A percentile compares a stretch with the other conserved stretches of the same genome.
phyloP scores from a whole-genome alignment of 2,113 vertebrate genomes.

The Hippocampus comes region DNA sequence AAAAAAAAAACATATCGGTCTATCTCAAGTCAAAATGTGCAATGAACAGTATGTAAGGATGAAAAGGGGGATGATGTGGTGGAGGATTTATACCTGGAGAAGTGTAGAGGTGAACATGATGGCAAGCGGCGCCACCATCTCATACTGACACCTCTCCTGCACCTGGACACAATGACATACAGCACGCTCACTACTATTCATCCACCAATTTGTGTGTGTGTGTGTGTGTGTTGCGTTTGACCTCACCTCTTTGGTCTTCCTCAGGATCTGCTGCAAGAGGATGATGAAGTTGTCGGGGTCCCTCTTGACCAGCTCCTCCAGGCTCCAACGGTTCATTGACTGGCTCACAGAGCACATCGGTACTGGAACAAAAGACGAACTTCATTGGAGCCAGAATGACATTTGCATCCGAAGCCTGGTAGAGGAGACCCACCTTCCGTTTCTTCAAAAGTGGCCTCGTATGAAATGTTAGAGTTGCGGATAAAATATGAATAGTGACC shows the following conservation, averaged over 20 bases:
- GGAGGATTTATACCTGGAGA: constrained; percentile 77
- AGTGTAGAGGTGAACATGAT: constrained; percentile 89
- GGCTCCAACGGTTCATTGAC: constrained; percentile 95
- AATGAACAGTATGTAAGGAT: not conserved
- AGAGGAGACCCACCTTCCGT: too few species aligned
- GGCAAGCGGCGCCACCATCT: constrained; percentile 84
- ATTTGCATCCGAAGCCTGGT: not conserved
- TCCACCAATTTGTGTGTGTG: not conserved
- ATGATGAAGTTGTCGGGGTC: constrained; percentile 89
- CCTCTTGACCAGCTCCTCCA: constrained; percentile 91
- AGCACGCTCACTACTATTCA: not conserved
- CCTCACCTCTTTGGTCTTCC: constrained; percentile 85
- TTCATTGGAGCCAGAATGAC: not conserved
- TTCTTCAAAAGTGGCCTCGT: too few species aligned
- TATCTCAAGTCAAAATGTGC: too few species aligned
- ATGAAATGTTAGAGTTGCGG: too few species aligned
- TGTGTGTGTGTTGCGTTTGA: constrained; percentile 8
- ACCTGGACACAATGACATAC: constrained; percentile 67
- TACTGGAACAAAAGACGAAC: constrained; percentile 31
- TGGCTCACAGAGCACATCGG: constrained; percentile 75
- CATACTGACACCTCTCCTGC: constrained; percentile 86
- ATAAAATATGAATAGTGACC: too few species aligned
- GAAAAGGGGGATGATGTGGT: not conserved
- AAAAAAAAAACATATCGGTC: too few species aligned
- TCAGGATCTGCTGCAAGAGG: constrained; percentile 88